Percentiles rank a stretch among this genome's conserved stretches.
Evolutionary conservation across 2,888 invertebrate species (phyloP).

Genomic region (Nymphalis urticae): DNA sequence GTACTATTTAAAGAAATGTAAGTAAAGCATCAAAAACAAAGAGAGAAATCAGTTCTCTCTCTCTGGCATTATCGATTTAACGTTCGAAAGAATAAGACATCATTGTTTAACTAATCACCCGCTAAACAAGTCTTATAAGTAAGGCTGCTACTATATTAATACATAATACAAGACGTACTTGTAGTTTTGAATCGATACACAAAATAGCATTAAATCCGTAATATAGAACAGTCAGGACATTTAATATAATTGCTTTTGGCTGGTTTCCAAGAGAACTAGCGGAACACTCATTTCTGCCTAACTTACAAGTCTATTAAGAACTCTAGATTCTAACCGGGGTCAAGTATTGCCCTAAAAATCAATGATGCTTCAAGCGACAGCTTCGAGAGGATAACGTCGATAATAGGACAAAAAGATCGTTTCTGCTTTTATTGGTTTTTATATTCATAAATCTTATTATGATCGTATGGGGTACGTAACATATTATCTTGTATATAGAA

Average conservation of each 20-base stretch:
- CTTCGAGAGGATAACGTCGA: neutral
- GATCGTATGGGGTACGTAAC: neutral
- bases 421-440: neutral
- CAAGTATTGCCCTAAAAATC: conserved; percentile 24
- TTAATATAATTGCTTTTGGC: conserved; percentile 35
- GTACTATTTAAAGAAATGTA: no score
- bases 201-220: conserved; percentile 1
- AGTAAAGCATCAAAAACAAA: no score
- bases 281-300: conserved; percentile 32
- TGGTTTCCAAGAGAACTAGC: conserved; percentile 24
- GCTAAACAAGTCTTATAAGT: neutral
- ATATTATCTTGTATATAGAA: neutral
- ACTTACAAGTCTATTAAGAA: conserved; percentile 27
- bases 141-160: neutral
- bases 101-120: neutral
- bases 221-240: conserved; percentile 23
- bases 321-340: conserved; percentile 25
- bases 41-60: no score
- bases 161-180: neutral
- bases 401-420: conserved; percentile 12
- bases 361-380: conserved; percentile 10
- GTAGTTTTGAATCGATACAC: no score
- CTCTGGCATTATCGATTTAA: no score
- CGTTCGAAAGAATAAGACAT: no score
- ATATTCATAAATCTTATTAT: neutral